These are phyloP conservation scores for Larimichthys crocea DNA, from an alignment of 2,113 vertebrate genomes.

Conservation along the genomic window DNA sequence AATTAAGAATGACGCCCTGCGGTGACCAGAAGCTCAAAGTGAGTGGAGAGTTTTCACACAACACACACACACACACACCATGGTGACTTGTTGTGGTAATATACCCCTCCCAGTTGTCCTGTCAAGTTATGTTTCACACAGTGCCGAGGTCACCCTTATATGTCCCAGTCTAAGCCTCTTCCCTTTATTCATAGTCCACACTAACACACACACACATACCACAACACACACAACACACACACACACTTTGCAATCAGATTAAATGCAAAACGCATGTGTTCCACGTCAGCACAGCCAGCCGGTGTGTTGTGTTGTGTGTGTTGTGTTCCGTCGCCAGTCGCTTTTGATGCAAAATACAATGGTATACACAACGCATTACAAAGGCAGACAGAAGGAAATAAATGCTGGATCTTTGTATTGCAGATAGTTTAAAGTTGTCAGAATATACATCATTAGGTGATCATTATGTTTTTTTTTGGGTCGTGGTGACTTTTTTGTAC, in stretches of 20 bases:
- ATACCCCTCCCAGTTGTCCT: conserved; percentile 66
- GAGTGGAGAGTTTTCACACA: neutral
- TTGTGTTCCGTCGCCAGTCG: conserved; percentile 2
- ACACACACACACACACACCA: conserved; percentile 27
- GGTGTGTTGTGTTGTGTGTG: too few species aligned
- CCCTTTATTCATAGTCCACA: conserved; percentile 40
- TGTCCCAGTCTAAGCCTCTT: conserved; percentile 43
- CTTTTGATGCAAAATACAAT: neutral
- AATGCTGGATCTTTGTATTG: too few species aligned
- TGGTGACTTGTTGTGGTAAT: conserved; percentile 57
- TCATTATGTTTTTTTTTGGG: too few species aligned
- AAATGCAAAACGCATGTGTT: conserved; percentile 46
- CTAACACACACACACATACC: conserved; percentile 17
- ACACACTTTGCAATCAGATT: conserved; percentile 50
- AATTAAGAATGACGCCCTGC: conserved; percentile 12
- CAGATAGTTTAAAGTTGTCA: too few species aligned
- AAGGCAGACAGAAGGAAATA: neutral
- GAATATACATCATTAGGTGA: too few species aligned
- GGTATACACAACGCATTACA: neutral
- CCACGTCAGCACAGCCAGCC: conserved; percentile 22
- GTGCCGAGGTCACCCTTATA: conserved; percentile 39
- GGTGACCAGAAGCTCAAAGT: conserved; percentile 13
- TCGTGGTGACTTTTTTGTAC: too few species aligned
- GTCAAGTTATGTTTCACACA: conserved; percentile 75
- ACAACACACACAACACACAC: too few species aligned